Conservation (phyloP, 2,113 vertebrate species). For the Lonchura striata region DNA sequence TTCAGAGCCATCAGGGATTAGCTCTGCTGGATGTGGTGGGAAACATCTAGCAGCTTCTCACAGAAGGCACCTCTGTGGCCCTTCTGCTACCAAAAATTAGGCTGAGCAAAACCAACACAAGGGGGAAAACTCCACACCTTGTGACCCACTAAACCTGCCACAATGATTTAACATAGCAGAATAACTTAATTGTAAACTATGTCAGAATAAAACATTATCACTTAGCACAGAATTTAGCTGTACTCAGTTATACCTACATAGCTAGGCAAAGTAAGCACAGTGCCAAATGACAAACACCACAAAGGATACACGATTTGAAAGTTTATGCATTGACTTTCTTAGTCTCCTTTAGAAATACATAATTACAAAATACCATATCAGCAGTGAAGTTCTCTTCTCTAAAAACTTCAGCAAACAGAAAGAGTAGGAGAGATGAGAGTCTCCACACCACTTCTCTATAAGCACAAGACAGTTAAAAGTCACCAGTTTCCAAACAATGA, state of each 20-base stretch:
- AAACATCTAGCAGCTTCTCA: neutral
- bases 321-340: neutral
- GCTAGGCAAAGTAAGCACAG: neutral
- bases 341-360: neutral
- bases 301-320: neutral
- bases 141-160: neutral
- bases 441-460: neutral
- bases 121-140: neutral
- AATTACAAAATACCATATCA: neutral
- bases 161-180: neutral
- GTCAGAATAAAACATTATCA: neutral
- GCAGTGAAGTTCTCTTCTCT: neutral
- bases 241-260: neutral
- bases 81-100: neutral
- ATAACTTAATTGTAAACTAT: neutral
- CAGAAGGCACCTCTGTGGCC: neutral
- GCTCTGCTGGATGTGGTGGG: neutral
- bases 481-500: neutral
- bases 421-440: neutral
- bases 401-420: neutral
- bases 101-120: neutral
- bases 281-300: neutral
- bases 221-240: neutral
- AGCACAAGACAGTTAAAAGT: neutral
- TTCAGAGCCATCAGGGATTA: neutral